Base-by-base conservation (phyloP, 53 echinoderm and acorn worm species). In the Astropecten irregularis region DNA sequence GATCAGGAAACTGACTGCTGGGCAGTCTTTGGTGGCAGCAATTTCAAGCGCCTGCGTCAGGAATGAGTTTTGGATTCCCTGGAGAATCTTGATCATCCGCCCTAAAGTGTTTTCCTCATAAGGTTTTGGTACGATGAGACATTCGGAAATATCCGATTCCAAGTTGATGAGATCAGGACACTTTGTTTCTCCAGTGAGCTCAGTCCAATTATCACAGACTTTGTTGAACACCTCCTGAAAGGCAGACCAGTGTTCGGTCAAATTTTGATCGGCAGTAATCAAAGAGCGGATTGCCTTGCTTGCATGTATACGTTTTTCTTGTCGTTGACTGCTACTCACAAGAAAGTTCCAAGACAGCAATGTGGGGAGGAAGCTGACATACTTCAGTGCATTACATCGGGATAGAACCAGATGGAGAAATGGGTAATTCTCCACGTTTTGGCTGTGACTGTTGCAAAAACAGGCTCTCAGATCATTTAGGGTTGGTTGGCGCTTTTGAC, bases 311-410 rank as follows among this genome's bases (percentile, higher is more conserved):
- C n/a, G n/a, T n/a, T n/a, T n/a, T n/a, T n/a, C n/a, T n/a, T n/a
- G n/a, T n/a, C n/a, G n/a, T n/a, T n/a, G n/a, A n/a, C n/a, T n/a
- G 15, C 42, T 30, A 26, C 69, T 72, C 39, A 84, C 84, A 19
- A 84, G 21, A 19, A 18, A 26, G 36, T 84, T 84, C 84, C 84
- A 84, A 8, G 71, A 40, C 30, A 84, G 66, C 58, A 84, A 72
- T 18, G 54, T 37, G 20, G 84, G 84, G 30, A 84, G 84, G 51
- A 52, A 28, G 15, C 84, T 20, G 3, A 84, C 66, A 8, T 71
- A 71, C 47, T 84, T 49, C 48, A 84, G 18, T 23, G 37, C 19
- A 31, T 56, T 37, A 6, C 42, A 35, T 25, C 38, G 53, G 15
- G 84, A 84, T 18, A 84, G 56, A 11, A 67, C 50, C 5, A 84